phyloP scores from a whole-genome alignment of 2,888 invertebrate genomes.

The Schizotus pectinicornis region DNA sequence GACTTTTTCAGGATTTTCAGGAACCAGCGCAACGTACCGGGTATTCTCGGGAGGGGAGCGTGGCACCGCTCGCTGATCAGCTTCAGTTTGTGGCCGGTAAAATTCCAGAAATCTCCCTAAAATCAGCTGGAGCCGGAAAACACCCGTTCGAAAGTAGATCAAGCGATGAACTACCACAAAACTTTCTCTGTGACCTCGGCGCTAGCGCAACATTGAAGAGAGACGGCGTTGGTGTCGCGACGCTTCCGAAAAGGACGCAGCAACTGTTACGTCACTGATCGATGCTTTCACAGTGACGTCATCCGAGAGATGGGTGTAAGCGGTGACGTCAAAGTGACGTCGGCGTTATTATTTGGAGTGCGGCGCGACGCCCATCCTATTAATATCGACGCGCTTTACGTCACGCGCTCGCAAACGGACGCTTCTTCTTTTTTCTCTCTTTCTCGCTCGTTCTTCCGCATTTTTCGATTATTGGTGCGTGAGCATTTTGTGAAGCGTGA shows the following conservation, averaged over 20 bases:
- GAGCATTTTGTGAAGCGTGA: not conserved
- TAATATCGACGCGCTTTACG: constrained; percentile 46
- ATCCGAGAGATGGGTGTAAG: constrained; percentile 41
- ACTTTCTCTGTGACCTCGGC: constrained; percentile 50
- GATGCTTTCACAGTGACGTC: constrained; percentile 47
- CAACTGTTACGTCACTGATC: constrained; percentile 44
- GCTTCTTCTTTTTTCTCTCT: not conserved
- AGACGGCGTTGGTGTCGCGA: constrained; percentile 23
- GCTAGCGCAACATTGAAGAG: constrained; percentile 38
- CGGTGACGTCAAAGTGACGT: constrained; percentile 48
- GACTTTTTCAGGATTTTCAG: no score
- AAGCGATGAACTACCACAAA: constrained; percentile 42
- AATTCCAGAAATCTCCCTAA: not conserved
- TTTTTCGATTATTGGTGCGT: constrained; percentile 5
- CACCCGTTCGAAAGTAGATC: constrained; percentile 32
- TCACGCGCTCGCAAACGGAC: constrained; percentile 29
- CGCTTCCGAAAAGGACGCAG: constrained; percentile 29
- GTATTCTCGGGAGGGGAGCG: no score
- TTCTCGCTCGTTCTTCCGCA: constrained; percentile 22
- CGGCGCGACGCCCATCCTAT: constrained; percentile 46
- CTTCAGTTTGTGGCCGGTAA: not conserved
- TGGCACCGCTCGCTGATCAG: no score
- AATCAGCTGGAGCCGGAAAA: constrained; percentile 15
- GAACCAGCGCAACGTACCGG: no score
- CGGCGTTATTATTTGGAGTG: constrained; percentile 40